Evolutionary conservation across 2,888 invertebrate species (phyloP), one percentile per base, ranked within the genome.

Genomic region (Leptopterna dolabrata): DNA sequence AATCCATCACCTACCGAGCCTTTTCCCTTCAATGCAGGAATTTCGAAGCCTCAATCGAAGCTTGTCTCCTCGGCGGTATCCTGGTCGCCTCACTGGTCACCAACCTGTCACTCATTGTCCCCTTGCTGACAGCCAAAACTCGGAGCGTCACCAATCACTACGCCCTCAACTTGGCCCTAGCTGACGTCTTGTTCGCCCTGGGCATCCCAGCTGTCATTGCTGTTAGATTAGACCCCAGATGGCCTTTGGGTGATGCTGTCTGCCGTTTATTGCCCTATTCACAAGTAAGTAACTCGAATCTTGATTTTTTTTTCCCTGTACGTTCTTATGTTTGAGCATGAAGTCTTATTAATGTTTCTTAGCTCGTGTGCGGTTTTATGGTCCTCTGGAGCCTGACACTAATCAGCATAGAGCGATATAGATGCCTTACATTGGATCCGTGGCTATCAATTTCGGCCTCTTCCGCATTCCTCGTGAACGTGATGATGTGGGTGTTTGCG

Each of bases 81-180:
- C 92, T 93, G 89, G 90, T 93, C 47, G 90, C 92, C 29, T 93
- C 93, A 9, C 91, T 94, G n/a, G 90, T 92, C 14, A 93, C 93
- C 82, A 94, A 94, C 90, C 91, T 92, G 63, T 92, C 93, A 81
- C 93, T 94, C 88, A 92, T 93, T 14, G 91, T 92, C 51, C 93
- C 93, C 89, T 92, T 94, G 83, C 91, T 93, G 86, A 92, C 93
- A 91, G 93, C 92, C 90, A 93, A 93, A 90, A 93, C 93, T 92
- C 91, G 93, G 90, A 93, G 94, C 47, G 93, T 94, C 88, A 93
- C 93, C 88, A 94, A 94, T 90, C 93, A 93, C 90, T 93, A 93
- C 91, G 92, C 94, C 85, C 92, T 93, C 89, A 94, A 94, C 91
- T 91, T 94, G 90, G 95, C 95, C 16, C 94, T 94, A 88, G 94